Conservation (phyloP, 2,797 vertebrate species). For the Tokudaia tokunoshimensis region DNA sequence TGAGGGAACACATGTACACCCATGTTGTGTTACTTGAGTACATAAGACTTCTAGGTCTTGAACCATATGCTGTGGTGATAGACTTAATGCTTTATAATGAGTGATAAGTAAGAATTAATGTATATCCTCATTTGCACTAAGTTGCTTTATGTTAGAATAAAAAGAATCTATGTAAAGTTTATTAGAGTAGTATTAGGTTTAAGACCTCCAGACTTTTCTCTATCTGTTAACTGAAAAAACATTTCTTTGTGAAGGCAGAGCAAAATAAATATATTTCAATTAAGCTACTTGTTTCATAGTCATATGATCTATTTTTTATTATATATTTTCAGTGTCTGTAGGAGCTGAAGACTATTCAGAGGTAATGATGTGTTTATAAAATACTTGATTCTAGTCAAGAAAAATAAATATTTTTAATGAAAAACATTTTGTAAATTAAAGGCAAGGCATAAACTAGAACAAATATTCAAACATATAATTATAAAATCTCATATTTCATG, state of each 20-base stretch:
- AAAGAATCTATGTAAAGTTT: slow-evolving; percentile 85
- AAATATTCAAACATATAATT: slow-evolving; percentile 6
- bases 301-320: slow-evolving; percentile 70
- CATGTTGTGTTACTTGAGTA: slow-evolving; percentile 46
- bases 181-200: slow-evolving; percentile 84
- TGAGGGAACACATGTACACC: slow-evolving; percentile 19
- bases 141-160: slow-evolving; percentile 83
- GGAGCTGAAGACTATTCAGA: slow-evolving; percentile 57
- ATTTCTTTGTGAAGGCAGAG: slow-evolving; percentile 78
- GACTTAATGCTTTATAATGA: slow-evolving; percentile 79
- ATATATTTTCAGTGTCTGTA: slow-evolving; percentile 63
- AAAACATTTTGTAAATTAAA: slow-evolving; percentile 67
- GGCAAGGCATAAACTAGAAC: slow-evolving; percentile 15
- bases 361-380: slow-evolving; percentile 71
- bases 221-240: slow-evolving; percentile 84
- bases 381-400: slow-evolving; percentile 59
- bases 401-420: slow-evolving; percentile 67
- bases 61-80: slow-evolving; percentile 69
- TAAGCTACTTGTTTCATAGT: slow-evolving; percentile 82
- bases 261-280: slow-evolving; percentile 84
- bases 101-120: slow-evolving; percentile 76
- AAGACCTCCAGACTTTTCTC: slow-evolving; percentile 85
- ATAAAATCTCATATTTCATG: slow-evolving; percentile 43
- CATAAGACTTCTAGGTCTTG: slow-evolving; percentile 65
- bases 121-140: slow-evolving; percentile 77